Evolutionary conservation across 2,797 vertebrate genomes (phyloP).

Genomic region (Leptatherina wallacei): DNA sequence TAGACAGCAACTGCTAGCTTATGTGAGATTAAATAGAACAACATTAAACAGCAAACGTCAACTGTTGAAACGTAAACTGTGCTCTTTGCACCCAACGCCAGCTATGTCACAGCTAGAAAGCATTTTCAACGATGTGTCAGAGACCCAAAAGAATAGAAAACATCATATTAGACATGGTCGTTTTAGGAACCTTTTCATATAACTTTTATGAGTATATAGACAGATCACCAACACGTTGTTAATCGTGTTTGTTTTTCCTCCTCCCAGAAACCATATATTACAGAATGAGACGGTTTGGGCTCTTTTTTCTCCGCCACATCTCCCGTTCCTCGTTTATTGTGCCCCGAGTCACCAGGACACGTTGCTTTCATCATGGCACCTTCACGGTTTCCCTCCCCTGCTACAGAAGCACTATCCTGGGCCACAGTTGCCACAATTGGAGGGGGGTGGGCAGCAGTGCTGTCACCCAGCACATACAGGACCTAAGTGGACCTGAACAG

Average conservation of each 20-base stretch:
- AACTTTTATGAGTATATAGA: background rate
- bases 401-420: background rate
- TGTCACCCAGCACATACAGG: conserved; percentile 67
- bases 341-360: conserved; percentile 23
- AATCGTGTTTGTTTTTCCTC: background rate
- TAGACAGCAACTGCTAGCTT: background rate
- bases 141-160: background rate
- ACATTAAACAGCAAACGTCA: background rate
- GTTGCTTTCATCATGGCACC: conserved; percentile 25
- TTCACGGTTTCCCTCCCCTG: background rate
- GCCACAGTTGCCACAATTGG: conserved; percentile 29
- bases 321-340: background rate
- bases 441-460: conserved; percentile 75
- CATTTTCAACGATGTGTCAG: background rate
- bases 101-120: background rate
- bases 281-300: conserved; percentile 61
- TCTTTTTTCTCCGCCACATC: conserved; percentile 52
- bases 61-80: background rate
- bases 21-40: background rate
- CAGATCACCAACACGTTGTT: background rate
- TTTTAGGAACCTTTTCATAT: background rate
- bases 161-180: too few species aligned
- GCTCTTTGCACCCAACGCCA: background rate
- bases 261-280: conserved; percentile 35
- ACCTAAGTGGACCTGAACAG: conserved; percentile 86